Base-by-base conservation (phyloP, 2,113 vertebrate genomes). In the Lutjanus erythropterus region DNA sequence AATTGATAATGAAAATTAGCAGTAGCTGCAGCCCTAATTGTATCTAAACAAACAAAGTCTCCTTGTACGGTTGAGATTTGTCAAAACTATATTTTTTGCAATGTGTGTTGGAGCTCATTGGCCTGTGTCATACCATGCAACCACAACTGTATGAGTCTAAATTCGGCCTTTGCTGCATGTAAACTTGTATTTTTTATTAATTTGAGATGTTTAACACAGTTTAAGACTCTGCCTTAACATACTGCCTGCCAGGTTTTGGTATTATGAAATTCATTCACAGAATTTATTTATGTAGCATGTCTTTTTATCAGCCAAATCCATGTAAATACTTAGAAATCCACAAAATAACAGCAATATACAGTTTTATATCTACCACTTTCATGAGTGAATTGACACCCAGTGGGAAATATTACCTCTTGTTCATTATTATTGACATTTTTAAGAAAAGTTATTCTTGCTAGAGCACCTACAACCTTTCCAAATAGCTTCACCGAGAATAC, bases 401-500 rank as follows among this genome's bases (percentile, higher is more conserved):
- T 59, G 5, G 50, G 14, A 73, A 60, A 81, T 9, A n/a, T 21
- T 11, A 25, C 27, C 16, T n/a, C 18, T 42, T 50, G 15, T 44
- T 75, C 23, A 50, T 53, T 73, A 60, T 62, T 53, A 69, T 3
- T 47, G 33, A 55, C 19, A 72, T 25, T 64, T 56, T 35, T 27
- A 59, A 53, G 58, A 27, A 65, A 50, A 44, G 11, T 35, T 66
- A 61, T 42, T 65, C 29, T 25, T 47, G 12, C 31, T 47, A 10
- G 9, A 76, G 11, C 18, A 60, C 62, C 25, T 73, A 47, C 42
- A 70, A 61, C 50, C 47, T 89, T 85, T 77, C 71, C 56, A 83
- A 83, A 80, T 16, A 77, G 60, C 67, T 70, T 75, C 49, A 62
- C 66, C 35, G 70, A 66, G 47, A 88, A 80, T 69, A 69, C 41